Conservation (phyloP, 2,888 invertebrate genomes). For the Dryobotodes eremita region DNA sequence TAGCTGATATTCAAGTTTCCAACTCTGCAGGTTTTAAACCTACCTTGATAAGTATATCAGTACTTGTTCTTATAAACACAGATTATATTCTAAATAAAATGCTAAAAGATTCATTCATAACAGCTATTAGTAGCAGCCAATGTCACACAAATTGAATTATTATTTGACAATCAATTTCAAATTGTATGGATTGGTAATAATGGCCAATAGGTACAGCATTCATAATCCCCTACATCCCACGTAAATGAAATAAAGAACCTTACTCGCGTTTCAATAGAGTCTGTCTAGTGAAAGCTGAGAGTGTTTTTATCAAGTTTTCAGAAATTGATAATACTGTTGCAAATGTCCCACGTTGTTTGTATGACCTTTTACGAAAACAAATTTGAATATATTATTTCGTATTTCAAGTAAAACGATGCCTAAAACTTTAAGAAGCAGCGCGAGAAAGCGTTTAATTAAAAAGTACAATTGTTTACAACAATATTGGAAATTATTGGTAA, state of each 20-base stretch:
- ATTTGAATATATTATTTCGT: too few relatives aligned
- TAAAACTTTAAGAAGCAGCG: too few relatives aligned
- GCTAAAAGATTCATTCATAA: background rate
- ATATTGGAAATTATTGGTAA: too few relatives aligned
- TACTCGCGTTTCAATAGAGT: background rate
- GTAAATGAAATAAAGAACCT: background rate
- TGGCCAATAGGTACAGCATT: background rate
- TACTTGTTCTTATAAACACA: background rate
- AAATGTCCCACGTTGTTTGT: too few relatives aligned
- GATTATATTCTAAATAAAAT: background rate
- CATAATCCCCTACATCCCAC: background rate
- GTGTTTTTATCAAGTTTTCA: too few relatives aligned
- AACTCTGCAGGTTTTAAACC: background rate
- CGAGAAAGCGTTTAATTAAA: too few relatives aligned
- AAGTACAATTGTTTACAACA: too few relatives aligned
- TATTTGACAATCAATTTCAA: constrained; percentile 17
- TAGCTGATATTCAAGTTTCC: background rate
- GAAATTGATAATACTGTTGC: too few relatives aligned
- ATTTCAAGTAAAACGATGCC: too few relatives aligned
- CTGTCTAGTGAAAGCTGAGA: too few relatives aligned
- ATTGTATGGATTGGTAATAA: constrained; percentile 6
- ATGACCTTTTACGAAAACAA: too few relatives aligned
- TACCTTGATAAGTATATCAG: background rate
- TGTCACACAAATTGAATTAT: background rate
- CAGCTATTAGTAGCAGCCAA: background rate